These are phyloP conservation scores for Corbicula japonica DNA, from an alignment of 2,888 invertebrate genomes.

Conservation along the genomic window DNA sequence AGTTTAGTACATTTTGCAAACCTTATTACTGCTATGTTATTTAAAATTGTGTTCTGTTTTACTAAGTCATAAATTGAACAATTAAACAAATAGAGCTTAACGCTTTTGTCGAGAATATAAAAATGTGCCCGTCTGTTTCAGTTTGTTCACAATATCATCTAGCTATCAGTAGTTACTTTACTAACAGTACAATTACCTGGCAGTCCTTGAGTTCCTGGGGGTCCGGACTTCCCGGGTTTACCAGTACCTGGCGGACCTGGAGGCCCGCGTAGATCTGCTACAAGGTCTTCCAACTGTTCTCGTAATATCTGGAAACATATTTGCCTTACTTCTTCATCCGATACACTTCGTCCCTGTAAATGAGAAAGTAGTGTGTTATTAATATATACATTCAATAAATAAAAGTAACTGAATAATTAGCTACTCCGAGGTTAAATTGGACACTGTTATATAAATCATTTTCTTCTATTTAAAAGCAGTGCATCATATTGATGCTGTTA, in stretches of 20 bases:
- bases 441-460: not conserved
- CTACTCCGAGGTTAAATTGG: not conserved
- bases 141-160: no score
- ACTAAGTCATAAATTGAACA: no score
- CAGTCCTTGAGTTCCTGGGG: conserved; percentile 87
- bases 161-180: conserved; percentile 24
- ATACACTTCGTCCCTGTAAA: conserved; percentile 89
- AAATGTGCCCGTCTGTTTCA: no score
- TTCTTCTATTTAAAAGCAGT: not conserved
- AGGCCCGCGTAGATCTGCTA: conserved; percentile 89
- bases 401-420: not conserved
- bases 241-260: conserved; percentile 91
- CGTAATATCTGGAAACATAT: conserved; percentile 93
- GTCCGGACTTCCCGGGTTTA: conserved; percentile 89
- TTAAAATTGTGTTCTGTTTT: no score
- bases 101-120: no score
- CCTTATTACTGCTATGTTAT: no score
- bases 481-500: not conserved
- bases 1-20: no score
- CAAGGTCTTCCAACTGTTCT: conserved; percentile 92
- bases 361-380: not conserved
- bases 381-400: not conserved
- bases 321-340: conserved; percentile 92
- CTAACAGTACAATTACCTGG: conserved; percentile 72
- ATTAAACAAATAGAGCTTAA: no score